Conservation (phyloP, 2,888 invertebrate genomes). For the Dioctria rufipes region DNA sequence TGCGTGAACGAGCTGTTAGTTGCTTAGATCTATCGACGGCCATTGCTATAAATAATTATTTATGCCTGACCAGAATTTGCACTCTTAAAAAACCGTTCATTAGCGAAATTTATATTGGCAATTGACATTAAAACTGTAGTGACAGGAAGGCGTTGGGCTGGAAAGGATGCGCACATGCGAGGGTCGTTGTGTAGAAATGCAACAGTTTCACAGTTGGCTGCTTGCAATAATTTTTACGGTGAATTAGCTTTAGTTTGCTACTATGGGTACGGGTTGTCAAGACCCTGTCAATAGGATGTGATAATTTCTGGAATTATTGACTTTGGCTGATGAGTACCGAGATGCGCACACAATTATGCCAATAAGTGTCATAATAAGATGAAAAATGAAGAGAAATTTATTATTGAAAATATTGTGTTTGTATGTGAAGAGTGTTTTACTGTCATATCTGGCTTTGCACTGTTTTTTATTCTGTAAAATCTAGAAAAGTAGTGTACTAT, state of each 20-base stretch:
- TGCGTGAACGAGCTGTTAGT: not conserved
- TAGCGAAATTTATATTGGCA: not conserved
- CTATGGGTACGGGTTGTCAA: not conserved
- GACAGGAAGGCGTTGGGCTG: not conserved
- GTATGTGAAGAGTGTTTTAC: too few species aligned
- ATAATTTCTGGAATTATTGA: not conserved
- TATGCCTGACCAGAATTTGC: not conserved
- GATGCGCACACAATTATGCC: too few species aligned
- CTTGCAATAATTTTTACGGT: not conserved
- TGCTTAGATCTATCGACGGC: not conserved
- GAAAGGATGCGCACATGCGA: not conserved
- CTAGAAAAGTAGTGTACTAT: too few species aligned
- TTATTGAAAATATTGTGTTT: too few species aligned
- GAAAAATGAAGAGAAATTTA: too few species aligned
- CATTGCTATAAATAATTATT: not conserved
- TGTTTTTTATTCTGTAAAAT: too few species aligned
- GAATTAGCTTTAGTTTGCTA: not conserved
- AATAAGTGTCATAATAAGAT: too few species aligned
- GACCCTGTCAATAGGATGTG: not conserved
- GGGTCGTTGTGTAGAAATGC: not conserved
- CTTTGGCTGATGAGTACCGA: not conserved
- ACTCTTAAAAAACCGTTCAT: slow-evolving; percentile 4
- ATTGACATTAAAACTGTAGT: not conserved
- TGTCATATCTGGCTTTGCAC: too few species aligned
- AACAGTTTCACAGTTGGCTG: not conserved